phyloP scores from a whole-genome alignment of 1,140 invertebrate species.

The Brevipalpus yothersi region DNA sequence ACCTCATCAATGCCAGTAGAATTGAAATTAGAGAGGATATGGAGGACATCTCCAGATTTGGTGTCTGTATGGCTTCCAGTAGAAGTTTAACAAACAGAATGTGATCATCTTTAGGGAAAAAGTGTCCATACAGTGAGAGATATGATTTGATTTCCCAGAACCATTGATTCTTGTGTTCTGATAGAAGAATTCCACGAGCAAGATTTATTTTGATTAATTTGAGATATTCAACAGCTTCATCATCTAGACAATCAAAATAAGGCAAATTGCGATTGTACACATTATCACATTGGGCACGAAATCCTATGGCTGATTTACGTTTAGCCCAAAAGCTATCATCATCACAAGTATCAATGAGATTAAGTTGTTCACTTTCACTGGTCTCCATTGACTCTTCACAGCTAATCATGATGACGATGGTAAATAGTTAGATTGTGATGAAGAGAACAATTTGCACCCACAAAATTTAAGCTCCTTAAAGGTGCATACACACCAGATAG shows the following conservation, averaged over 20 bases:
- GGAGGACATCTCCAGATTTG: constrained; percentile 43
- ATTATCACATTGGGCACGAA: background rate
- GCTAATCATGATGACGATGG: too few species aligned
- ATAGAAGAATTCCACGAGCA: background rate
- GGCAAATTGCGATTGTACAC: background rate
- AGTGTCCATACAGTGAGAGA: constrained; percentile 51
- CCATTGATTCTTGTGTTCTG: background rate
- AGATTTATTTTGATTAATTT: constrained; percentile 3
- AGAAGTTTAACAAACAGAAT: constrained; percentile 57
- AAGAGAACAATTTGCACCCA: too few species aligned
- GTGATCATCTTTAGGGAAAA: constrained; percentile 74
- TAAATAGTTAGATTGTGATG: too few species aligned
- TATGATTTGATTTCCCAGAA: constrained; percentile 26
- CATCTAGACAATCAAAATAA: background rate
- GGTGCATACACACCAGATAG: too few species aligned
- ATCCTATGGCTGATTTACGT: too few species aligned
- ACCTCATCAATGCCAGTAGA: constrained; percentile 23
- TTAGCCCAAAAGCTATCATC: too few species aligned
- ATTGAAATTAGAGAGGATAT: constrained; percentile 34
- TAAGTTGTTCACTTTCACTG: too few species aligned
- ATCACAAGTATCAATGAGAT: too few species aligned
- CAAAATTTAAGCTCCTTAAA: too few species aligned
- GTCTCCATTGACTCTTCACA: too few species aligned
- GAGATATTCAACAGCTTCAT: constrained; percentile 2
- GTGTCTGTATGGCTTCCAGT: constrained; percentile 46